Conservation (phyloP, 2,797 vertebrate species). For the Ibycter americanus region DNA sequence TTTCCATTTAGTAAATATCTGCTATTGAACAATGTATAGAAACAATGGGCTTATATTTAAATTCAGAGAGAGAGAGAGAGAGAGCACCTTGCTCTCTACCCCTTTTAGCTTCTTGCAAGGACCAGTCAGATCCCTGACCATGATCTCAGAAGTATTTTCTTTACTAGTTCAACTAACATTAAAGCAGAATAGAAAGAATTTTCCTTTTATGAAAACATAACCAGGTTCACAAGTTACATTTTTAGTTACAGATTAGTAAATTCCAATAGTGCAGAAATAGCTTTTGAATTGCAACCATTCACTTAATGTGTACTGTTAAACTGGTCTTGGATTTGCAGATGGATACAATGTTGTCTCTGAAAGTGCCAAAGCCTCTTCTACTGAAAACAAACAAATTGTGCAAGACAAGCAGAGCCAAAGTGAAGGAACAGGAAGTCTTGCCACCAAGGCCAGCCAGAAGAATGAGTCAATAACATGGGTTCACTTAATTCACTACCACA, state of each 20-base stretch:
- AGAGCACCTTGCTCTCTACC: background rate
- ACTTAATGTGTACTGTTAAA: background rate
- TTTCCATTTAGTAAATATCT: background rate
- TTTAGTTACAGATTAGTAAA: background rate
- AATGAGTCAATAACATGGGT: conserved; percentile 74
- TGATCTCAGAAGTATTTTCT: background rate
- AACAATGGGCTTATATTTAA: background rate
- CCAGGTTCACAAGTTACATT: background rate
- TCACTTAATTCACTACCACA: conserved; percentile 80
- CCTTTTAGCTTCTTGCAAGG: background rate
- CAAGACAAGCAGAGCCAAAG: background rate
- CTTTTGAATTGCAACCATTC: background rate
- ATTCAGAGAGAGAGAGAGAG: background rate
- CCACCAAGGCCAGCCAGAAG: background rate
- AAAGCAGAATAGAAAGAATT: background rate
- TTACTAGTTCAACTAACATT: background rate
- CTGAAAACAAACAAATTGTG: background rate
- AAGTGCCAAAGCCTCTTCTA: background rate
- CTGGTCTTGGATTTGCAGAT: conserved; percentile 53
- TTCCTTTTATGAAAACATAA: background rate
- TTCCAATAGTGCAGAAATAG: background rate
- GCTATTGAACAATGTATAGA: background rate
- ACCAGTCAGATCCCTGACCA: background rate
- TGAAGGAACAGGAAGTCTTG: background rate
- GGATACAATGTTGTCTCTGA: conserved; percentile 45